Conservation (phyloP, 2,888 invertebrate species). For the Podotricha telesiphe region DNA sequence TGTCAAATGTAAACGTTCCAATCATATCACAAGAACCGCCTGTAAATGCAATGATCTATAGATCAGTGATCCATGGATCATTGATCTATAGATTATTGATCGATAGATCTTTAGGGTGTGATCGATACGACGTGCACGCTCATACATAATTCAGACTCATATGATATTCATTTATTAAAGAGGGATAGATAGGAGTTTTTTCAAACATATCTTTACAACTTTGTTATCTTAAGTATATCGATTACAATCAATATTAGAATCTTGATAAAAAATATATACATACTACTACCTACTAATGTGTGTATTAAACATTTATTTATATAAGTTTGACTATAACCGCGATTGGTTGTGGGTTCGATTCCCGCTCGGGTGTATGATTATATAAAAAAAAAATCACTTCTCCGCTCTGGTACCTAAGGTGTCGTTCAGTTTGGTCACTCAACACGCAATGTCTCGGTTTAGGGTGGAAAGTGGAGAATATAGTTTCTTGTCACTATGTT, state of each 20-base stretch:
- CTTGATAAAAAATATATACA: not conserved
- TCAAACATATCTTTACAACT: constrained; percentile 1
- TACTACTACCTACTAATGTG: not conserved
- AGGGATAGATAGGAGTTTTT: constrained; percentile 20
- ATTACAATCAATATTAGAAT: not conserved
- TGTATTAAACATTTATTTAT: too few species aligned
- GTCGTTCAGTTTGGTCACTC: too few species aligned
- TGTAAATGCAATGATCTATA: constrained; percentile 44
- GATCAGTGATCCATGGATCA: constrained; percentile 48
- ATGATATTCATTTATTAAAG: constrained; percentile 33
- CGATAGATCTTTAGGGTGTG: constrained; percentile 51
- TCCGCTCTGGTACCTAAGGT: too few species aligned
- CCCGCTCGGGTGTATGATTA: too few species aligned
- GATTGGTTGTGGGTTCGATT: too few species aligned
- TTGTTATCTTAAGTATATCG: constrained; percentile 13
- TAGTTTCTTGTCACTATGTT: too few species aligned
- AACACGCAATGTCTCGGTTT: too few species aligned
- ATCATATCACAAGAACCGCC: constrained; percentile 48
- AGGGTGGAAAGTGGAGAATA: too few species aligned
- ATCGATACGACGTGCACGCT: constrained; percentile 47
- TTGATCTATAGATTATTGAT: constrained; percentile 51
- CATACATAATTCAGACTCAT: constrained; percentile 48
- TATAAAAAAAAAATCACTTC: too few species aligned
- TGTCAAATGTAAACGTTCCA: constrained; percentile 36
- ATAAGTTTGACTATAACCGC: too few species aligned